These are phyloP conservation scores for Reticulitermes speratus DNA, from an alignment of 1,140 invertebrate species.

Conservation along the genomic window DNA sequence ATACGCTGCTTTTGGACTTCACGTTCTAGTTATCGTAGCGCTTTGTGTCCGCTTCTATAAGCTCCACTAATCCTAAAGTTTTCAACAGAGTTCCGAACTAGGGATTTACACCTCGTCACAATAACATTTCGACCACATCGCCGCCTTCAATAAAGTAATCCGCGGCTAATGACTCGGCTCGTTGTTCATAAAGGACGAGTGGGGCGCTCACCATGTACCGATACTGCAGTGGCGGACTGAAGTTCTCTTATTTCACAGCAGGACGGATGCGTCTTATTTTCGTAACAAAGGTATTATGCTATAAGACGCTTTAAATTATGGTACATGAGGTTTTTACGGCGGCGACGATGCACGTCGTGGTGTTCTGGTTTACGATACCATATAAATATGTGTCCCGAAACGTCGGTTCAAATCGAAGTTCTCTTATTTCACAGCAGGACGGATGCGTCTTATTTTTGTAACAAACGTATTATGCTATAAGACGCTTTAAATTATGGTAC, in stretches of 20 bases:
- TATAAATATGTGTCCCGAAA: too few species aligned
- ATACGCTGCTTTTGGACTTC: background rate
- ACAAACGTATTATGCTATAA: too few species aligned
- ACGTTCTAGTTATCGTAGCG: background rate
- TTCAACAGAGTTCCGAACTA: background rate
- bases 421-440: background rate
- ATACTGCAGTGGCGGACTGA: background rate
- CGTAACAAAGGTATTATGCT: too few species aligned
- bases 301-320: too few species aligned
- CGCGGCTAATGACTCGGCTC: background rate
- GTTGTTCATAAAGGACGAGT: background rate
- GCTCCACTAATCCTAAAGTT: background rate
- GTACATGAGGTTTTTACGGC: too few species aligned
- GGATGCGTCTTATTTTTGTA: background rate
- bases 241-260: background rate
- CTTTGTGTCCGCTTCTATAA: background rate
- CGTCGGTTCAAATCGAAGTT: too few species aligned
- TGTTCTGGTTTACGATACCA: too few species aligned
- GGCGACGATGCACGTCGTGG: too few species aligned
- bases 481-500: too few species aligned
- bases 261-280: background rate
- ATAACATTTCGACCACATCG: background rate
- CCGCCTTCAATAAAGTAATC: constrained; percentile 4
- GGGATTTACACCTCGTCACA: constrained; percentile 13
- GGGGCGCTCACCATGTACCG: background rate